Conservation (phyloP, 2,113 vertebrate genomes). For the Anarhynchus alexandrinus region DNA sequence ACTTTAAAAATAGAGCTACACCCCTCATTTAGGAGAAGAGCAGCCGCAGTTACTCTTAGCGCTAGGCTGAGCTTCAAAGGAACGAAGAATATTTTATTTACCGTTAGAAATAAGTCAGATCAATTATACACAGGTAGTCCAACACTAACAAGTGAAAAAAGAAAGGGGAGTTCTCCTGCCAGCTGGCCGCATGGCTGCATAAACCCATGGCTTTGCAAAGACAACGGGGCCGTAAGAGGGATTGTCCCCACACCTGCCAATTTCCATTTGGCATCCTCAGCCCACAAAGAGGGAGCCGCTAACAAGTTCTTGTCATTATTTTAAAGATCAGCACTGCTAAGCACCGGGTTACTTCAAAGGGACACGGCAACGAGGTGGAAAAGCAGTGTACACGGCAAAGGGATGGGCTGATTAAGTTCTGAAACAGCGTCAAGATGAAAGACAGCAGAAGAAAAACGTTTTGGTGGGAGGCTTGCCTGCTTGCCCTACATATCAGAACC, state of each 20-base stretch:
- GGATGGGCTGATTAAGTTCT: neutral
- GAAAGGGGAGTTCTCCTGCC: neutral
- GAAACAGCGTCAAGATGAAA: neutral
- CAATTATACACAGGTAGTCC: neutral
- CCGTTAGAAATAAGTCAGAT: neutral
- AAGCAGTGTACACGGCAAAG: neutral
- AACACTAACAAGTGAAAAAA: neutral
- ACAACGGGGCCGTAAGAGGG: neutral
- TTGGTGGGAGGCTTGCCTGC: neutral
- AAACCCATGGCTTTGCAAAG: neutral
- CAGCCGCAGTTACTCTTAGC: neutral
- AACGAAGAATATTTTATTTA: neutral
- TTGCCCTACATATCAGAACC: neutral
- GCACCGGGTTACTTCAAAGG: slow-evolving; percentile 26
- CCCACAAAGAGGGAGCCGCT: neutral
- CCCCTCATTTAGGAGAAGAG: neutral
- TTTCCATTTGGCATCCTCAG: neutral
- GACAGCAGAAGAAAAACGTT: neutral
- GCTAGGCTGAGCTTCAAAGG: neutral
- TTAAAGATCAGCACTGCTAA: neutral
- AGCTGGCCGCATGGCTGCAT: neutral
- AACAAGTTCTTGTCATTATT: neutral
- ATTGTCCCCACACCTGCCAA: neutral
- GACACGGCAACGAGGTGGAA: neutral
- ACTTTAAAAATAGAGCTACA: neutral